These are phyloP conservation scores for Mimas tiliae DNA, from an alignment of 2,888 invertebrate species.

Conservation along the genomic window DNA sequence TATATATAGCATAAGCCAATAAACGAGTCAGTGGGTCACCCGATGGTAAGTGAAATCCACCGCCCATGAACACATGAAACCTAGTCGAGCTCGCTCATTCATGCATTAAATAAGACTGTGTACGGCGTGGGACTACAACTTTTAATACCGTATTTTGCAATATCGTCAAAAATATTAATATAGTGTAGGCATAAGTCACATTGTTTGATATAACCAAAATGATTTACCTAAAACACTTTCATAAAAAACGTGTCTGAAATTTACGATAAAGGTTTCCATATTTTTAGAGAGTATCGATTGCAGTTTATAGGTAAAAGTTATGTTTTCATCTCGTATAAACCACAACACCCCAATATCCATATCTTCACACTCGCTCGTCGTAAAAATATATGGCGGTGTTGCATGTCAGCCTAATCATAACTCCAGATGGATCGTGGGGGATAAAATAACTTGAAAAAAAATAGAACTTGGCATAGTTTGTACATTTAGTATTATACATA, in stretches of 20 bases:
- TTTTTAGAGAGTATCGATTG: constrained; percentile 28
- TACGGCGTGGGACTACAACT: too few species aligned
- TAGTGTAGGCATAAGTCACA: too few species aligned
- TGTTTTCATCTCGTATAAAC: constrained; percentile 51
- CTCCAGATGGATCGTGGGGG: constrained; percentile 32
- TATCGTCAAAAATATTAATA: too few species aligned
- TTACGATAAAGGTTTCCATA: constrained; percentile 27
- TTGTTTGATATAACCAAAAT: background rate
- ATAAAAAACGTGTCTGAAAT: constrained; percentile 13
- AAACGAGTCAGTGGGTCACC: too few species aligned
- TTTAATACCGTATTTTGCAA: too few species aligned
- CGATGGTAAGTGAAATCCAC: too few species aligned
- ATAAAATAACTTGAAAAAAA: background rate
- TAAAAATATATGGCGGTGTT: constrained; percentile 57
- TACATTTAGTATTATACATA: too few species aligned
- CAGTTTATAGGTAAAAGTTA: constrained; percentile 42
- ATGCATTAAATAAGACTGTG: too few species aligned
- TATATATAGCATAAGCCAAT: too few species aligned
- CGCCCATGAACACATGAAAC: too few species aligned
- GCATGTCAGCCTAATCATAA: constrained; percentile 52
- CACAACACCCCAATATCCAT: constrained; percentile 51
- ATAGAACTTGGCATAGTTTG: background rate
- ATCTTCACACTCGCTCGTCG: constrained; percentile 46
- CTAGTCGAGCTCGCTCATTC: too few species aligned
- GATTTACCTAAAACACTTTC: background rate